Conservation (phyloP, 2,797 vertebrate genomes). For the Limosa lapponica region DNA sequence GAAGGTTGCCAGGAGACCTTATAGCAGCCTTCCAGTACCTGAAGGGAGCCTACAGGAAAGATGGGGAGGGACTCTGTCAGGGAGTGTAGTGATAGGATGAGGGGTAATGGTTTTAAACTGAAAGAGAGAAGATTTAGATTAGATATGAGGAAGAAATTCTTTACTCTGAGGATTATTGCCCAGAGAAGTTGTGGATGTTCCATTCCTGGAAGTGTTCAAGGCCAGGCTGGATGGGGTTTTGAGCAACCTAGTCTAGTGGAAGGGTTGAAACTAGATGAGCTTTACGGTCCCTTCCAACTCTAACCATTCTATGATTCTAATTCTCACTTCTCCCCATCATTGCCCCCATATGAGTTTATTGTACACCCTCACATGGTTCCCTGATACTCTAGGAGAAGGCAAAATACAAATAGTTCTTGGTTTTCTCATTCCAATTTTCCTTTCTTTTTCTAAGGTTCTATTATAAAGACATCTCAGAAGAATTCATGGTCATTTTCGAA, state of each 20-base stretch:
- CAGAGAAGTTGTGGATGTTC: background rate
- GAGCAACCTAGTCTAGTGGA: background rate
- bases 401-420: background rate
- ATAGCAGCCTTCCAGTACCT: background rate
- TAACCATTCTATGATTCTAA: background rate
- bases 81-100: background rate
- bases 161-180: background rate
- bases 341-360: background rate
- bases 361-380: background rate
- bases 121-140: background rate
- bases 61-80: background rate
- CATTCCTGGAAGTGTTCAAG: background rate
- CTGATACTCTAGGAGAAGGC: background rate
- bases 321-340: background rate
- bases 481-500: conserved; percentile 48
- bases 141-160: background rate
- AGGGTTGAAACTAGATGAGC: background rate
- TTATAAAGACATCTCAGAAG: conserved; percentile 25
- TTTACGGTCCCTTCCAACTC: background rate
- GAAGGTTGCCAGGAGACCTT: background rate
- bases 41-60: background rate
- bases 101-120: background rate
- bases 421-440: background rate
- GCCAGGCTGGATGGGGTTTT: background rate
- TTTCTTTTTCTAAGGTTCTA: background rate